Percentiles rank a stretch among this genome's conserved stretches.
Evolutionary conservation across 2,888 invertebrate genomes (phyloP).

Genomic region (Cephus nigrinus): DNA sequence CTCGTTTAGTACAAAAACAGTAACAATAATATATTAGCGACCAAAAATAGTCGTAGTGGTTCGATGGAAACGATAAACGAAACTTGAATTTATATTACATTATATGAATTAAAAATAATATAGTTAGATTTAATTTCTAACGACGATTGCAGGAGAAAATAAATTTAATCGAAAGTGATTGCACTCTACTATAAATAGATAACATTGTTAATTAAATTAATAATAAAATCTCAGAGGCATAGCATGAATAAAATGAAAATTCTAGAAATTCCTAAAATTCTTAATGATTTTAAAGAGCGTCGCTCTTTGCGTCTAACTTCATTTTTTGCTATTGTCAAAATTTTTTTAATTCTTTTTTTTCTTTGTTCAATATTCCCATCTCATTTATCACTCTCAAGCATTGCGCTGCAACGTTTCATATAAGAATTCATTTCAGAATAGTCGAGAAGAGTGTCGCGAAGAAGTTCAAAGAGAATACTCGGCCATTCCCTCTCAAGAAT

Average conservation of each 20-base stretch:
- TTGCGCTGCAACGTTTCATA: conserved; percentile 72
- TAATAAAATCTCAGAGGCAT: neutral
- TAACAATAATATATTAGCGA: conserved; percentile 22
- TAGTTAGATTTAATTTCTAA: neutral
- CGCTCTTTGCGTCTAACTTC: neutral
- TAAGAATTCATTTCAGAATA: conserved; percentile 85
- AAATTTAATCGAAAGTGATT: neutral
- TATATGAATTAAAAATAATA: neutral
- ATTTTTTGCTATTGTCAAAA: neutral
- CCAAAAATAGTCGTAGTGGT: neutral
- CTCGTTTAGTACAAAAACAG: conserved; percentile 33
- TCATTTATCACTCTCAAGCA: conserved; percentile 47
- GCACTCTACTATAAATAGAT: neutral
- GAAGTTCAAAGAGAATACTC: conserved; percentile 79
- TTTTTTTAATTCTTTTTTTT: neutral
- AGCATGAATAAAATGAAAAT: neutral
- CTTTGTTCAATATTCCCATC: conserved; percentile 5
- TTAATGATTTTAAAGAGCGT: neutral
- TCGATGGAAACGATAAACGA: neutral
- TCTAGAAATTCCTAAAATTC: neutral
- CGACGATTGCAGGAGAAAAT: neutral
- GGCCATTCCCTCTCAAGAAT: conserved; percentile 83
- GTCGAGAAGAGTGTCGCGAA: conserved; percentile 81
- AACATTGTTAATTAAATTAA: neutral
- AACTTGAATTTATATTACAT: neutral